Base-by-base conservation (phyloP, 2,113 vertebrate species). In the Thermophis baileyi region DNA sequence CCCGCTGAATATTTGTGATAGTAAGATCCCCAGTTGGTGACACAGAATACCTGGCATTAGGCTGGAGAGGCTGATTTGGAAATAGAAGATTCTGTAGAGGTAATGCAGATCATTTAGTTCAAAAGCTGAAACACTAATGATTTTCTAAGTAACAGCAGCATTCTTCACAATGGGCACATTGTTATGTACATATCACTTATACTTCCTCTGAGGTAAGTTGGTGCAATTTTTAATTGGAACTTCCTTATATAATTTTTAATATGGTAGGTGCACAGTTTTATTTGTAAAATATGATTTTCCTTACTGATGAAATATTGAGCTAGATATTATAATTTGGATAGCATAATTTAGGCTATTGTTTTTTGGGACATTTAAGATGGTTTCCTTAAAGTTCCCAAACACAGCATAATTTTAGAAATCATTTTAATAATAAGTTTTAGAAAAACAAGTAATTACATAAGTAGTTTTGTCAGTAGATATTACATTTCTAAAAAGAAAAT, bases 1-100 rank as follows among this genome's bases (percentile, higher is more conserved):
- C 97, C 14, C 99, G 97, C 96, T 99, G 99, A 95, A 99, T 98
- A 93, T 98, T 98, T 90, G 98, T 97, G 96, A 99, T 99, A 94
- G 99, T 99, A 95, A 99, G 98, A 96, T 99, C 99, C 95, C 99
- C 99, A 0, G 98, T 97, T 86, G 98, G 98, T 16, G 99, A 99
- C 96, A 99, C 99, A 0, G 98, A 99, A 93, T 99, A 99, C 89
- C 98, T 98, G 94, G 98, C 99, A 97, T 97, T 99, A 95, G 99
- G 98, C 92, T 99, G 99, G 94, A 98, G 98, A 55, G 99, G 99
- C 94, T 99, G 99, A 97, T 99, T 99, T 94, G 99, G 99, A 95
- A 99, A 99, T 94, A 99, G 98, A 22, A 99, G 98, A 93, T 99
- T 99, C 99, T 99, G 97, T 85, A 97, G 94, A 97, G 97, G 88